Base-by-base conservation (phyloP, 2,797 vertebrate species). In the Hyperoplus lanceolatus region DNA sequence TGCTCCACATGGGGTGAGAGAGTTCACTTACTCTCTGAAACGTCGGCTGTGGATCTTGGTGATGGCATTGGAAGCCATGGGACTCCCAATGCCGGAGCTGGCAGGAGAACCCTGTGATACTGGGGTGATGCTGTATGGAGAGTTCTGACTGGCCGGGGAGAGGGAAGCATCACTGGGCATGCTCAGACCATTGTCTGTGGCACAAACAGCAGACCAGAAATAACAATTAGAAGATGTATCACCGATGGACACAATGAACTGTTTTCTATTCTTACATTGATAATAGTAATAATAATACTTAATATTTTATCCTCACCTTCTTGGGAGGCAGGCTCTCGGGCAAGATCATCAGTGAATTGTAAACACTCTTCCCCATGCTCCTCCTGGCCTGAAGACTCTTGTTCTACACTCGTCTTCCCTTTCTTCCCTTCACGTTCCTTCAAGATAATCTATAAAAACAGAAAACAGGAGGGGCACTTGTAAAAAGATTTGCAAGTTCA, bases 31-130 rank as follows among this genome's bases (percentile, higher is more conserved):
- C 98, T 99, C 98, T 97, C 98, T 95, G 87, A 99, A 99, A 75
- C 98, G 94, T 56, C 99, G 96, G 95, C 98, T 99, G 95, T 99
- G 98, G 87, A 99, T 99, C 94, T 97, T 99, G 82, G 98, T 99
- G 93, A 99, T 97, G 78, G 98, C 96, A 3, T 98, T 97, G 11
- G 97, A 96, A 14, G 98, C 97, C 98, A 99, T 99, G 14, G 98
- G 98, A 86, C 98, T 99, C 54, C 98, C 98, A 45, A 99, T 98
- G 56, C 98, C 98, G 0, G 98, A 99, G 89, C 98, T 99, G 63
- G 97, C 97, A 4, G 98, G 98, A 46, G 97, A 99, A 4, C 98
- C 98, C 91, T 99, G 98, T 1, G 98, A 99, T 63, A 99, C 98
- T 0, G 98, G 98, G 0, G 98, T 99, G 96, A 99, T 99, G 93